These are phyloP conservation scores for Sphenopsis melanotis DNA, from an alignment of 2,797 vertebrate species.

Conservation along the genomic window DNA sequence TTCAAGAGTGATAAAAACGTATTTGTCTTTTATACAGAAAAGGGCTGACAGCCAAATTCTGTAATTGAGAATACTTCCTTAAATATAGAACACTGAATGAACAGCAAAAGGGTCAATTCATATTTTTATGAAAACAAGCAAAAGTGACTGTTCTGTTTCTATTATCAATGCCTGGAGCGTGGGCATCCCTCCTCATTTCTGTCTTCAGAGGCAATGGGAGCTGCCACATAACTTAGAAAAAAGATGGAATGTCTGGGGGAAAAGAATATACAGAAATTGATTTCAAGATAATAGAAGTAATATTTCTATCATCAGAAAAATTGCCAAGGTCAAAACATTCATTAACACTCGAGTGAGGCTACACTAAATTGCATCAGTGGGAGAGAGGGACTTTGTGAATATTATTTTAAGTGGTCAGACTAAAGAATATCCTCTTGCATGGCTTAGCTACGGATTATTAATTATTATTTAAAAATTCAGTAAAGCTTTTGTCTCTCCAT, in stretches of 20 bases:
- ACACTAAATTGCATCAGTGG: background rate
- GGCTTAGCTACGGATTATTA: background rate
- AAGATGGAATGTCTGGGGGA: background rate
- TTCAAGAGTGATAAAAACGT: constrained; percentile 43
- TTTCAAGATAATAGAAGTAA: background rate
- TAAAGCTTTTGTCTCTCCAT: background rate
- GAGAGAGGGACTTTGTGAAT: background rate
- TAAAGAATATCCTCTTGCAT: background rate
- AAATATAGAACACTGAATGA: background rate
- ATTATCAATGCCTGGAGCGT: background rate
- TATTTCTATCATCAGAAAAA: background rate
- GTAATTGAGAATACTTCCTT: constrained; percentile 30
- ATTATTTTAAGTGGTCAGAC: background rate
- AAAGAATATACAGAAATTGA: background rate
- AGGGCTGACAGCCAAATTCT: constrained; percentile 24
- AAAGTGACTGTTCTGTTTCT: background rate
- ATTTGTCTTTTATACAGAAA: constrained; percentile 12
- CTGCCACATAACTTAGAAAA: background rate
- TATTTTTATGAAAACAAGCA: constrained; percentile 4
- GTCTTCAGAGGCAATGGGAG: background rate
- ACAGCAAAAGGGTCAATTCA: background rate
- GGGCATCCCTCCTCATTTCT: background rate
- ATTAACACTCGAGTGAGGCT: background rate
- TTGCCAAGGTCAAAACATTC: background rate
- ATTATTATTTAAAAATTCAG: background rate